Conservation (phyloP, 2,797 vertebrate species). For the Ctenopoma kingsleyae region DNA sequence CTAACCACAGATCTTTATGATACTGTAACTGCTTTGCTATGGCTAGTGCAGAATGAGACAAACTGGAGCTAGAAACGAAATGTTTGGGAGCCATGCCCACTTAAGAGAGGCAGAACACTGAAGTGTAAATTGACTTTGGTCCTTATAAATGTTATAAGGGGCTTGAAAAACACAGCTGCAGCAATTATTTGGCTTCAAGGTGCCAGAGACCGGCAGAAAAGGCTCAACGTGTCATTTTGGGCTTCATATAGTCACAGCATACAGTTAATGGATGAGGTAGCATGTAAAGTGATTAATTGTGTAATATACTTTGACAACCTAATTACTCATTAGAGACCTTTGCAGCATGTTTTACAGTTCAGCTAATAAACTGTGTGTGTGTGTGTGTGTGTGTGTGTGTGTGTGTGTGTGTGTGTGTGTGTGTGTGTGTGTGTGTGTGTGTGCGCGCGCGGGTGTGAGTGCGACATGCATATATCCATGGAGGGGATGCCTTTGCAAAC, state of each 20-base stretch:
- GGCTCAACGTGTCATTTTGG: constrained; percentile 28
- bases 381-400: constrained; percentile 5
- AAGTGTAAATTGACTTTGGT: constrained; percentile 59
- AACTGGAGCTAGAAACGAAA: constrained; percentile 59
- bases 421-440: constrained; percentile 15
- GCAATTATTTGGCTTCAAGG: constrained; percentile 30
- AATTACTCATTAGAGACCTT: constrained; percentile 36
- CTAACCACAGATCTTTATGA: constrained; percentile 70
- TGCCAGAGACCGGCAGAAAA: constrained; percentile 29
- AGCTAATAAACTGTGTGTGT: constrained; percentile 22
- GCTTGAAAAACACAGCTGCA: constrained; percentile 20
- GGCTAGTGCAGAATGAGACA: constrained; percentile 48
- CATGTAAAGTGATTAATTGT: constrained; percentile 29
- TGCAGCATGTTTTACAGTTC: constrained; percentile 30
- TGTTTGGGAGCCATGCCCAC: constrained; percentile 42
- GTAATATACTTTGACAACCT: constrained; percentile 37
- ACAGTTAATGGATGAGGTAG: constrained; percentile 18
- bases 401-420: no score
- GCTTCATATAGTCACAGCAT: constrained; percentile 33
- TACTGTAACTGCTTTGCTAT: constrained; percentile 48
- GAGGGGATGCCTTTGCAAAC: constrained; percentile 37
- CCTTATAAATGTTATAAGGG: constrained; percentile 38
- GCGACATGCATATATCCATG: not conserved
- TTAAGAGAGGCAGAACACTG: constrained; percentile 35
- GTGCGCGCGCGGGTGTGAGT: not conserved